Conservation (phyloP, 2,888 invertebrate genomes). For the Xanthia icteritia region DNA sequence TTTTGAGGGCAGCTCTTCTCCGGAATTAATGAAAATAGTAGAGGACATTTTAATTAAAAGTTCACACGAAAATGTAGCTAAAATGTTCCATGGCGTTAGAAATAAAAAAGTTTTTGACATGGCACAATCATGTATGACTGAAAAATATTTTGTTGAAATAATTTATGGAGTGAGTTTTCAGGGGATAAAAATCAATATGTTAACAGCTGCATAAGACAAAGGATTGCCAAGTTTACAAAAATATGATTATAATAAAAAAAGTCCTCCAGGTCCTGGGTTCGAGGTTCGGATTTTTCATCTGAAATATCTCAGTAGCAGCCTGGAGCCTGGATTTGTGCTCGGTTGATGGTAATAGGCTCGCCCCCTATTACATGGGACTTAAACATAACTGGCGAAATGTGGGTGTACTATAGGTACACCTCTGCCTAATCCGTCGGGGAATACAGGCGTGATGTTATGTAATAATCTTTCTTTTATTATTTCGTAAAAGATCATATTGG, state of each 20-base stretch:
- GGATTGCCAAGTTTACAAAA: not conserved
- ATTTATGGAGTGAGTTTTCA: not conserved
- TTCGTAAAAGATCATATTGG: not conserved
- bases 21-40: conserved; percentile 25
- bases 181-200: not conserved
- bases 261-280: too few relatives aligned
- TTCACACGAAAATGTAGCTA: conserved; percentile 21
- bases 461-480: not conserved
- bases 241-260: not conserved
- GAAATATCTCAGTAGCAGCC: too few relatives aligned
- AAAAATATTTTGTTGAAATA: not conserved
- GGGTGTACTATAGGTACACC: too few relatives aligned
- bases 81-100: conserved; percentile 12
- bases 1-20: not conserved
- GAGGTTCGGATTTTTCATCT: too few relatives aligned
- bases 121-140: conserved; percentile 1
- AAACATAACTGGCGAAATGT: too few relatives aligned
- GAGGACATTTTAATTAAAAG: conserved; percentile 53
- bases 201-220: not conserved
- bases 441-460: too few relatives aligned
- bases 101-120: conserved; percentile 33
- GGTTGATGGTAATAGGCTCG: too few relatives aligned
- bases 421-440: too few relatives aligned
- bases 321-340: too few relatives aligned
- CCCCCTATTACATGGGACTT: too few relatives aligned